These are phyloP conservation scores for Mus minutoides DNA, from an alignment of 2,797 vertebrate genomes.

Conservation along the genomic window DNA sequence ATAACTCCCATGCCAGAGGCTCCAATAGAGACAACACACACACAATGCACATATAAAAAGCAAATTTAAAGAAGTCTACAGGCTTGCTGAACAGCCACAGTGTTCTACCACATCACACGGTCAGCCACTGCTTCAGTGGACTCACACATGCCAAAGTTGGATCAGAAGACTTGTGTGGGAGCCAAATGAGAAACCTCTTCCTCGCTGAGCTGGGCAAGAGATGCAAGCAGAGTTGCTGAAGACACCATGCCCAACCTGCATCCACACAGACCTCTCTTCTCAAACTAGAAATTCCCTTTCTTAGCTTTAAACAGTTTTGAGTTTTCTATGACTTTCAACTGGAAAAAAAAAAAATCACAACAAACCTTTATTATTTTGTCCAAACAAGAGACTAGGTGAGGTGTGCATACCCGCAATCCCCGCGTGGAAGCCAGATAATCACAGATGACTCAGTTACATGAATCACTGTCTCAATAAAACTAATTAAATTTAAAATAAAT, in stretches of 20 bases:
- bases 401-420: background rate
- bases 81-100: background rate
- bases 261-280: background rate
- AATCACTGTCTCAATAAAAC: background rate
- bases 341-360: background rate
- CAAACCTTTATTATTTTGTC: conserved; percentile 35
- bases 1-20: background rate
- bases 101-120: background rate
- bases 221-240: background rate
- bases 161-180: background rate
- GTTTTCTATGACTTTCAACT: conserved; percentile 22
- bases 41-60: background rate
- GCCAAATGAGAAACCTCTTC: background rate
- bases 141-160: background rate
- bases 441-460: background rate
- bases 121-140: background rate
- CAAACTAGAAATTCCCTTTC: background rate
- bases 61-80: background rate
- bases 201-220: background rate
- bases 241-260: background rate
- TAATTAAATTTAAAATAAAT: background rate
- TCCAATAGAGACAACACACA: background rate
- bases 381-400: background rate
- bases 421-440: background rate
- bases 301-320: background rate